A percentile compares a stretch with the other conserved stretches of the same genome.
Conservation (phyloP, 2,888 invertebrate genomes). For the Oegoconia quadripuncta region DNA sequence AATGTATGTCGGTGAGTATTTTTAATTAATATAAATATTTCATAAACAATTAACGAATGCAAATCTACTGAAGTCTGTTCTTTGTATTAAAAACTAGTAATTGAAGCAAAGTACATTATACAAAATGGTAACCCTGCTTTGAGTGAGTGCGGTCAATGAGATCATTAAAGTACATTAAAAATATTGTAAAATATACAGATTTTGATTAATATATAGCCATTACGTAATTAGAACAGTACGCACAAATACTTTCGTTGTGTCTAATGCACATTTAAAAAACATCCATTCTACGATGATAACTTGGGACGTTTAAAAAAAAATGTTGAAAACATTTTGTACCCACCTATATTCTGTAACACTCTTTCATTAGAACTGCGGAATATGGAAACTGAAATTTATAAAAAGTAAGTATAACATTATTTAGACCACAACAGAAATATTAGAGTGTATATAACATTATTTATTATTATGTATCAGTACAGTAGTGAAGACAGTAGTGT, state of each 20-base stretch:
- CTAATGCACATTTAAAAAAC: no score
- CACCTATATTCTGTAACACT: background rate
- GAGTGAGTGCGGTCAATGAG: conserved; percentile 50
- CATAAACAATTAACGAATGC: no score
- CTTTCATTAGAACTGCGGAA: no score
- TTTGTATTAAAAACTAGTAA: conserved; percentile 47
- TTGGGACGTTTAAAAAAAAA: no score
- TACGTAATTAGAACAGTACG: background rate
- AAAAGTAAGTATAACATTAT: no score
- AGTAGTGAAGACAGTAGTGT: conserved; percentile 30
- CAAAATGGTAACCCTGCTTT: conserved; percentile 63
- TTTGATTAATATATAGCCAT: background rate
- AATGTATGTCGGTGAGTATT: no score
- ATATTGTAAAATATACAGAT: conserved; percentile 42
- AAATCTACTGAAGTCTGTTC: conserved; percentile 48
- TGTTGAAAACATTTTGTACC: no score
- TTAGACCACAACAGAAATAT: no score
- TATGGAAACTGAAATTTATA: no score
- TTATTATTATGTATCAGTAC: conserved; percentile 2
- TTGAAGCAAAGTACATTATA: conserved; percentile 59
- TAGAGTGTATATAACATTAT: no score
- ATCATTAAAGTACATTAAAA: conserved; percentile 40
- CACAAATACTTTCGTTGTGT: conserved; percentile 7
- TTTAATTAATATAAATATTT: no score
- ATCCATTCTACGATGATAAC: no score